These are phyloP conservation scores for Trichechus manatus DNA, from an alignment of 2,113 vertebrate genomes.

Conservation along the genomic window DNA sequence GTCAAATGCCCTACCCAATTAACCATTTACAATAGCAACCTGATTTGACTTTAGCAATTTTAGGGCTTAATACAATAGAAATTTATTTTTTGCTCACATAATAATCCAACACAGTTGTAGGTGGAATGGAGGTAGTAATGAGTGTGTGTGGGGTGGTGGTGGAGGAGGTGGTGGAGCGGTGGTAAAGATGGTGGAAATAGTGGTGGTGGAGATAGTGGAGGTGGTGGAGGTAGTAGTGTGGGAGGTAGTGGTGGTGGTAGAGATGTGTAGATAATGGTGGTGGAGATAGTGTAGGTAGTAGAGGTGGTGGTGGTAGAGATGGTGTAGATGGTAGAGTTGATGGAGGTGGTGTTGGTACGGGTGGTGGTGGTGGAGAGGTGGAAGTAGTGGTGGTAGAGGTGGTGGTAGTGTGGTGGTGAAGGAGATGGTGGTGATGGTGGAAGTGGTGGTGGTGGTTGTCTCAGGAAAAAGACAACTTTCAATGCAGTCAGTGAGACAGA, in stretches of 20 bases:
- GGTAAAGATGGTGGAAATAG: background rate
- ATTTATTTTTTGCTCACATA: background rate
- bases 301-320: too few species aligned
- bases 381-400: background rate
- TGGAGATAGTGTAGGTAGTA: too few species aligned
- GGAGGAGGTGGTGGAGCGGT: background rate
- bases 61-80: background rate
- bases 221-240: background rate
- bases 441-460: background rate
- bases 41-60: constrained; percentile 37
- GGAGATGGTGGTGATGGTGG: too few species aligned
- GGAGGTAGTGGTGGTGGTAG: too few species aligned
- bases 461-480: too few species aligned
- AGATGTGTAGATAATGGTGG: too few species aligned
- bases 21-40: background rate
- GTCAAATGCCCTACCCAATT: background rate
- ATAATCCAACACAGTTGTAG: background rate
- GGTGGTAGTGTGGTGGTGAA: background rate
- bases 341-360: background rate
- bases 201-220: background rate
- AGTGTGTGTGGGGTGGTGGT: background rate
- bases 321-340: too few species aligned
- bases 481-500: too few species aligned
- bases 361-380: background rate
- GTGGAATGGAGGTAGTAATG: background rate